These are phyloP conservation scores for Bombus picipes DNA, from an alignment of 1,140 invertebrate genomes.

Conservation along the genomic window DNA sequence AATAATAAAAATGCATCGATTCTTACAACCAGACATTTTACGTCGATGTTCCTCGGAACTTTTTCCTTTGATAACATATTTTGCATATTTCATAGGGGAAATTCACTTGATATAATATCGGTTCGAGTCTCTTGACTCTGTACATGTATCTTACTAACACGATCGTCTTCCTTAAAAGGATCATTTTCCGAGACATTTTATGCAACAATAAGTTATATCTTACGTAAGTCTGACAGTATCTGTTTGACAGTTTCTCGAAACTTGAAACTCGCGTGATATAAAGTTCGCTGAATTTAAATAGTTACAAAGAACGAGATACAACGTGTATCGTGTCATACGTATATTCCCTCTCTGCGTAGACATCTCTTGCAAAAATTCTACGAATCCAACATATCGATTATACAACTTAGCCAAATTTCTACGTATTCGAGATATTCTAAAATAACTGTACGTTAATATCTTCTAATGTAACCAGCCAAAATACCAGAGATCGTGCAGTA, in stretches of 20 bases:
- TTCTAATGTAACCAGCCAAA: no score
- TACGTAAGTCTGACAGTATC: neutral
- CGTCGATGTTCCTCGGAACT: neutral
- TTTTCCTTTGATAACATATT: neutral
- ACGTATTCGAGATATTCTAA: no score
- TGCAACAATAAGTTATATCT: neutral
- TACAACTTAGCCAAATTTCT: no score
- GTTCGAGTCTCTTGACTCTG: neutral
- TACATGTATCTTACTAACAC: neutral
- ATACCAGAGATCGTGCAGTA: no score
- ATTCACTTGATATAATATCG: neutral
- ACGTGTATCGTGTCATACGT: no score
- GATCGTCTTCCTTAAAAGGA: neutral
- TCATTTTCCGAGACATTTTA: neutral
- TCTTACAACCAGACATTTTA: no score
- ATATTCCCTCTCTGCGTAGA: no score
- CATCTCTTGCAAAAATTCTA: no score
- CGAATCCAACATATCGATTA: no score
- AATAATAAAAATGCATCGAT: no score
- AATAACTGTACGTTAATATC: no score
- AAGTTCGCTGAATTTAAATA: neutral
- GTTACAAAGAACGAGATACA: neutral
- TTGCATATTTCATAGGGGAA: neutral
- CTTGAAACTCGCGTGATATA: neutral
- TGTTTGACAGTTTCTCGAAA: neutral